Evolutionary conservation across 2,888 invertebrate species (phyloP).

Genomic region (Drosophila suboccidentalis): DNA sequence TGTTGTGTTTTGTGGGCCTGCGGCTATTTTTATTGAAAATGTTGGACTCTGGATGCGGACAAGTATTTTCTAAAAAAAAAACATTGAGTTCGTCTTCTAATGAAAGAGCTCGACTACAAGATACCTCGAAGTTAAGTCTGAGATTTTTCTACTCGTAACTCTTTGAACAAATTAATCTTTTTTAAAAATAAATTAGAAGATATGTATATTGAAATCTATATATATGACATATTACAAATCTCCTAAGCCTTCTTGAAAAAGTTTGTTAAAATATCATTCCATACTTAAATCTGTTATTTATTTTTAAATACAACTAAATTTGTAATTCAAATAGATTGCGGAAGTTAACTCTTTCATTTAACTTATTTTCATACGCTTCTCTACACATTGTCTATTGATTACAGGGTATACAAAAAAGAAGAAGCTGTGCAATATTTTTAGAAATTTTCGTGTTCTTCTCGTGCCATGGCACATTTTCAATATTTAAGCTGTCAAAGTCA

Average conservation of each 20-base stretch:
- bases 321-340: no score
- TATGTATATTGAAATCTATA: no score
- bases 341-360: neutral
- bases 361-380: neutral
- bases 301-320: no score
- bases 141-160: no score
- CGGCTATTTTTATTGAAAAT: constrained; percentile 57
- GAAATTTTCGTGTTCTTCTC: constrained; percentile 18
- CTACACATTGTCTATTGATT: neutral
- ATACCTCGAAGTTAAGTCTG: neutral
- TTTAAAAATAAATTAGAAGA: no score
- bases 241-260: no score
- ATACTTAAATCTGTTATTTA: no score
- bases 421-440: constrained; percentile 43
- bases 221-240: no score
- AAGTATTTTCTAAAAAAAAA: constrained; percentile 12
- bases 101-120: neutral
- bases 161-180: no score
- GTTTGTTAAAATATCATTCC: no score
- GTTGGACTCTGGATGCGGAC: constrained; percentile 29
- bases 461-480: constrained; percentile 44
- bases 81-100: neutral
- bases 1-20: constrained; percentile 23
- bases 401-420: constrained; percentile 11
- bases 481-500: constrained; percentile 68